Evolutionary conservation across 2,113 vertebrate species (phyloP).

Genomic region (Megaceryle maxima): DNA sequence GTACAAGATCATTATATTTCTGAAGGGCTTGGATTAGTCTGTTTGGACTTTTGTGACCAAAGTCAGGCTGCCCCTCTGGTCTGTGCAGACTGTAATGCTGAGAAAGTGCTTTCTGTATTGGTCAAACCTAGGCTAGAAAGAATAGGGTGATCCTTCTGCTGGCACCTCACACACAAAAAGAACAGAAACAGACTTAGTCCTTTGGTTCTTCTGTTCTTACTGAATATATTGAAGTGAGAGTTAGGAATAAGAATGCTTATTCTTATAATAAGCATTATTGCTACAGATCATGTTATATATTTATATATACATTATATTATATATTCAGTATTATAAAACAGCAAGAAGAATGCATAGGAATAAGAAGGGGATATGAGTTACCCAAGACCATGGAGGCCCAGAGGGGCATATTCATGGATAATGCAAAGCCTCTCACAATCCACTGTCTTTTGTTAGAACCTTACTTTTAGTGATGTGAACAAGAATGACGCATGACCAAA

Average conservation of each 20-base stretch:
- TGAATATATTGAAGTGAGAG: background rate
- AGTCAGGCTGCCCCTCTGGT: background rate
- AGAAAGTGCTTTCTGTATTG: background rate
- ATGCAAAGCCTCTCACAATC: background rate
- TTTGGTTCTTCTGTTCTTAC: background rate
- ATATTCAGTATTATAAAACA: background rate
- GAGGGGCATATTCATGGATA: background rate
- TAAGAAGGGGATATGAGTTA: background rate
- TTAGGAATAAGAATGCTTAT: background rate
- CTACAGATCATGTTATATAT: background rate
- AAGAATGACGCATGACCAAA: background rate
- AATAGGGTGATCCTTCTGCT: background rate
- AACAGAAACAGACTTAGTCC: background rate
- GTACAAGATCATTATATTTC: conserved; percentile 10
- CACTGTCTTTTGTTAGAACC: background rate
- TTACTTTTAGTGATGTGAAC: background rate
- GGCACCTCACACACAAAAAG: background rate
- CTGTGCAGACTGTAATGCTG: background rate
- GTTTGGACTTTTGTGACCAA: background rate
- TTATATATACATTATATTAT: background rate
- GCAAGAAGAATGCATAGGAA: background rate
- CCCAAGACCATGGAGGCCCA: background rate
- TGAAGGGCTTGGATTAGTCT: conserved; percentile 45
- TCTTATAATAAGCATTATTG: background rate
- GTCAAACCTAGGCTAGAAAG: background rate